Percentiles rank a stretch among this genome's conserved stretches.
phyloP scores from a whole-genome alignment of 2,888 invertebrate genomes.

The Pomacea canaliculata region DNA sequence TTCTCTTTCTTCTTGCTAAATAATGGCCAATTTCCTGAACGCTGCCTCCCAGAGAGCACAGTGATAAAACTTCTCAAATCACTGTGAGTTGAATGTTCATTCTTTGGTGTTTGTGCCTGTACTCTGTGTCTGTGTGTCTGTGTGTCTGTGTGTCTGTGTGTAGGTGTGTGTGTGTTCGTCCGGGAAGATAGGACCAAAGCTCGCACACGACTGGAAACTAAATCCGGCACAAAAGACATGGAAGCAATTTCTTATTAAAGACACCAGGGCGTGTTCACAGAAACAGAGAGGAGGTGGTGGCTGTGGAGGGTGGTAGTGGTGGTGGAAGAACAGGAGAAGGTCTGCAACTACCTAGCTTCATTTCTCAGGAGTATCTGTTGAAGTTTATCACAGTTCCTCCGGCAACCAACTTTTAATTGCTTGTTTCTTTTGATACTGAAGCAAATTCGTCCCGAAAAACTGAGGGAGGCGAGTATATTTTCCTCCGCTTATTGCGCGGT shows the following conservation, averaged over 20 bases:
- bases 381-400: constrained; percentile 9
- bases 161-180: background rate
- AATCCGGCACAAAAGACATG: too few relatives aligned
- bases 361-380: constrained; percentile 18
- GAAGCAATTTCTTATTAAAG: too few relatives aligned
- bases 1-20: too few relatives aligned
- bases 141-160: background rate
- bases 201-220: too few relatives aligned
- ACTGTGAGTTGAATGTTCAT: background rate
- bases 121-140: background rate
- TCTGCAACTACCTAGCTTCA: background rate
- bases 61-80: too few relatives aligned
- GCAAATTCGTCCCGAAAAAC: constrained; percentile 1
- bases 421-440: constrained; percentile 24
- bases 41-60: too few relatives aligned
- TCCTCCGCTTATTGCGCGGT: background rate
- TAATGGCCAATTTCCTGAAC: too few relatives aligned
- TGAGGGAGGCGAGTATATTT: constrained; percentile 6
- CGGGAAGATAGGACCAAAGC: too few relatives aligned
- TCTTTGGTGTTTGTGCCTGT: background rate
- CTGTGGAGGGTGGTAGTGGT: too few relatives aligned
- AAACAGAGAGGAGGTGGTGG: too few relatives aligned
- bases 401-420: constrained; percentile 24
- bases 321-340: background rate
- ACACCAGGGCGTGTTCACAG: too few relatives aligned